Percentiles rank a stretch among this genome's conserved stretches.
phyloP scores from a whole-genome alignment of 1,140 invertebrate genomes.

The Medauroidea extradentata region DNA sequence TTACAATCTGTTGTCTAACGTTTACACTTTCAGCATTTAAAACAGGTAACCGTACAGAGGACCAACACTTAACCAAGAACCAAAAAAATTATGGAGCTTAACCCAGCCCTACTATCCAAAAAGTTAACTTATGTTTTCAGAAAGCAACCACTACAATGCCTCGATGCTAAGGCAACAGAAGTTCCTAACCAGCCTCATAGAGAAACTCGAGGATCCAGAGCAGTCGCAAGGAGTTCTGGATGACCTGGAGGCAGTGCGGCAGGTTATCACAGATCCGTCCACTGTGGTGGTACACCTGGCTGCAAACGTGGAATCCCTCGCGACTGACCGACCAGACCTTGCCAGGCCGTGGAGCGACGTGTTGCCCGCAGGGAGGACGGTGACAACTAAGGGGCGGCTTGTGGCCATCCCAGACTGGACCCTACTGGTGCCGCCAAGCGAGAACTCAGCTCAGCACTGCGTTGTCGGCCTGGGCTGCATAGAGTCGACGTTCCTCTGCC shows the following conservation, averaged over 20 bases:
- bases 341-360: constrained; percentile 52
- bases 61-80: too few species aligned
- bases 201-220: constrained; percentile 51
- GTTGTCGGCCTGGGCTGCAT: constrained; percentile 77
- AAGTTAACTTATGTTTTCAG: constrained; percentile 41
- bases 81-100: too few species aligned
- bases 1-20: too few species aligned
- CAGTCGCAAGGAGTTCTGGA: constrained; percentile 51
- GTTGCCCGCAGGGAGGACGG: constrained; percentile 28
- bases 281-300: constrained; percentile 68
- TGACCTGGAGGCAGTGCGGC: constrained; percentile 58
- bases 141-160: constrained; percentile 65
- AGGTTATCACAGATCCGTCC: constrained; percentile 51
- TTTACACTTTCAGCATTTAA: too few species aligned
- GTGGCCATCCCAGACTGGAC: constrained; percentile 48
- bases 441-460: constrained; percentile 39
- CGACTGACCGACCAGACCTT: constrained; percentile 43
- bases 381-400: constrained; percentile 43
- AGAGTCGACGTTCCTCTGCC: constrained; percentile 72
- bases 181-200: constrained; percentile 64
- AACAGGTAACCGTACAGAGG: too few species aligned
- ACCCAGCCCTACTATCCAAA: background rate
- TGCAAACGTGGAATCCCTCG: constrained; percentile 59
- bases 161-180: constrained; percentile 70
- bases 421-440: constrained; percentile 25